Conservation (phyloP, 2,113 vertebrate species). For the Clarias gariepinus region DNA sequence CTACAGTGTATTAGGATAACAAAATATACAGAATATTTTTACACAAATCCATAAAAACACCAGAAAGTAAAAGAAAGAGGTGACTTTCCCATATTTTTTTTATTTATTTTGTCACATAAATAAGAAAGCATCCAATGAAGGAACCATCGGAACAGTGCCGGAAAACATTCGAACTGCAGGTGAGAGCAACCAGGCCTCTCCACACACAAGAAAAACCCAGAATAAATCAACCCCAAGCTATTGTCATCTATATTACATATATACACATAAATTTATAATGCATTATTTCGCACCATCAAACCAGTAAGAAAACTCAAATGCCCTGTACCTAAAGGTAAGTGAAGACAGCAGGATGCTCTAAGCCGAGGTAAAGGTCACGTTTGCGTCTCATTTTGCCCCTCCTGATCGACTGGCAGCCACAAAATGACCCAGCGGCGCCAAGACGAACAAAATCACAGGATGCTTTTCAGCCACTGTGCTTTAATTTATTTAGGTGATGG, state of each 20-base stretch:
- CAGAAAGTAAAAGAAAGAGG: too few relatives aligned
- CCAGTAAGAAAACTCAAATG: constrained; percentile 19
- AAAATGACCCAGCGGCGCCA: constrained; percentile 10
- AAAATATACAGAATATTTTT: neutral
- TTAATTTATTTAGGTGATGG: neutral
- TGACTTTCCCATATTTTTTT: constrained; percentile 14
- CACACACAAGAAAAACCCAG: neutral
- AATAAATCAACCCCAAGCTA: constrained; percentile 14
- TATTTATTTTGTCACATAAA: constrained; percentile 43
- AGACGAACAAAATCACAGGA: constrained; percentile 5
- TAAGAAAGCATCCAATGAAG: neutral
- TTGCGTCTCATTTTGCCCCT: neutral
- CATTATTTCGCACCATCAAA: neutral
- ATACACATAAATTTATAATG: constrained; percentile 26
- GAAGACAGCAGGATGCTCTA: neutral
- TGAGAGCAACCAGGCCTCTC: constrained; percentile 8
- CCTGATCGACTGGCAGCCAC: constrained; percentile 14
- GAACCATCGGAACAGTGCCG: constrained; percentile 20
- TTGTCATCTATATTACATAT: constrained; percentile 21
- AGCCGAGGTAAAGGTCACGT: neutral
- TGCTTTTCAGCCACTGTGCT: constrained; percentile 21
- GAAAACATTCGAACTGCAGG: constrained; percentile 14
- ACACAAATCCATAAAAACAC: neutral
- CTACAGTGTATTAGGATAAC: neutral
- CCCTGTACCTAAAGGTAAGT: neutral